These are phyloP conservation scores for Cinclus cinclus DNA, from an alignment of 2,113 vertebrate genomes.

Conservation along the genomic window DNA sequence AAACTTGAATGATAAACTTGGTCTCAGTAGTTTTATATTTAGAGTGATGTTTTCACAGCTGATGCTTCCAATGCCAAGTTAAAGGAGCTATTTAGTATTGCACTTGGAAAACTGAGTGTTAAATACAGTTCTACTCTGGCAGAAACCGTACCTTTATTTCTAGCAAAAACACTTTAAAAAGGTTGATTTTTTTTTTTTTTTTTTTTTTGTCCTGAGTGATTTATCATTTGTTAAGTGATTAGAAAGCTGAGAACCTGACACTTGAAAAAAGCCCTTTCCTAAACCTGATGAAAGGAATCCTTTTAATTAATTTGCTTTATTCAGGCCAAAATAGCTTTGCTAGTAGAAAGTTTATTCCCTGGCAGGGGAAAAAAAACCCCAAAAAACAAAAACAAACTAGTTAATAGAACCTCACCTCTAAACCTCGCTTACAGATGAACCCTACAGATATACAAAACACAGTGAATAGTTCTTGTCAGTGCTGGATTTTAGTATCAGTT, in stretches of 20 bases:
- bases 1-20: neutral
- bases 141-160: neutral
- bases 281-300: neutral
- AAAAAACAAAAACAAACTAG: no score
- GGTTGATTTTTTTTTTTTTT: neutral
- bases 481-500: neutral
- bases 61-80: neutral
- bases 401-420: neutral
- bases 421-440: neutral
- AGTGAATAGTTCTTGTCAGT: neutral
- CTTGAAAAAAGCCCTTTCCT: neutral
- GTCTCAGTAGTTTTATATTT: neutral
- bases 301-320: constrained; percentile 1
- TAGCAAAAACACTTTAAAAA: neutral
- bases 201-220: neutral
- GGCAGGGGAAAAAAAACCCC: neutral
- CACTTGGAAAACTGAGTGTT: neutral
- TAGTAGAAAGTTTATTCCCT: neutral
- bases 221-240: neutral
- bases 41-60: neutral
- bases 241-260: neutral
- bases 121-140: neutral
- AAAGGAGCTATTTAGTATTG: neutral
- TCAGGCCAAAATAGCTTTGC: neutral
- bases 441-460: neutral